Base-by-base conservation (phyloP, 2,113 vertebrate species). In the Cyprinodon tularosa region DNA sequence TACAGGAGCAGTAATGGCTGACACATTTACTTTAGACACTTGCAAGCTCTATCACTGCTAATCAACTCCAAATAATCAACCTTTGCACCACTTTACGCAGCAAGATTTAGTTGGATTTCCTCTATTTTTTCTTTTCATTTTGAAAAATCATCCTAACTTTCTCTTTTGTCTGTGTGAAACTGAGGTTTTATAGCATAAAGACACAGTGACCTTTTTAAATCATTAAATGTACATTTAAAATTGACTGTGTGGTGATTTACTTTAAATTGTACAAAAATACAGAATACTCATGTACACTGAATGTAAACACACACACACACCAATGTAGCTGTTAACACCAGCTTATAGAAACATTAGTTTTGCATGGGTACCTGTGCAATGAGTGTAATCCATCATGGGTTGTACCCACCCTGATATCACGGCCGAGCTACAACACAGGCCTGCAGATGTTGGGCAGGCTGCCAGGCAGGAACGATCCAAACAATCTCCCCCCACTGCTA, bases 271-370 rank as follows among this genome's bases (percentile, higher is more conserved):
- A 72, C 68, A 72, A 40, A 80, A 66, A 82, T 63, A 76, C 64
- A 47, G 48, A 71, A 36, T 78, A 60, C 37, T 63, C 50, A 73
- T 48, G 72, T 72, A 85, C 73, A 80, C 73, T 12, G 57, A 72
- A 59, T 77, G 66, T 74, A 85, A 72, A 80, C 84, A 78, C 78
- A 86, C 77, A 82, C 79, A 86, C 77, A 82, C 79, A 83, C 50
- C 50, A 47, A 59, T 81, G 81, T 90, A 72, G 86, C 88, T 89
- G 83, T 93, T 91, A 91, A 90, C 91, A 91, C 89, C 89, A 90
- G 85, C 88, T 92, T 87, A 88, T 90, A 89, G 90, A 89, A 85
- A 92, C 85, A 89, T 92, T 93, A 91, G 89, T 91, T 89, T 81
- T 91, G 89, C 91, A 91, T 90, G 88, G 80, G 76, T 89, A 91